A percentile compares a stretch with the other conserved stretches of the same genome.
These are phyloP conservation scores for Allobates femoralis DNA, from an alignment of 2,797 vertebrate genomes.

Conservation along the genomic window DNA sequence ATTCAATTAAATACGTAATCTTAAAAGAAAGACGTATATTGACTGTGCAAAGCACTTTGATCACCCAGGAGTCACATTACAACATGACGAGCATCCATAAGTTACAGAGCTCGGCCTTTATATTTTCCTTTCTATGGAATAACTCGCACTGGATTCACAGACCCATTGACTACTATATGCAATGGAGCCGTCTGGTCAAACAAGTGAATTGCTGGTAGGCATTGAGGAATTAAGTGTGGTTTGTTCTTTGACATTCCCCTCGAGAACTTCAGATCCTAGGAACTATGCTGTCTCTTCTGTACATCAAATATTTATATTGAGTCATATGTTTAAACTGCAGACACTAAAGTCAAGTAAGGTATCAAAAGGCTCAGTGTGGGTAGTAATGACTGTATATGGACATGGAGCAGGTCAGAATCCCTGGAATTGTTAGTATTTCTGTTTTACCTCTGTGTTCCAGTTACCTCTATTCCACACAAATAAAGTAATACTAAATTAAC, in stretches of 20 bases:
- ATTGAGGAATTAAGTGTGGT: conserved; percentile 16
- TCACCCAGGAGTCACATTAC: neutral
- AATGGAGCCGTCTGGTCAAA: conserved; percentile 19
- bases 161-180: conserved; percentile 8
- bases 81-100: neutral
- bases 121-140: neutral
- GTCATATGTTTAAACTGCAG: conserved; percentile 48
- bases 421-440: neutral
- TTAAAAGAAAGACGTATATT: neutral
- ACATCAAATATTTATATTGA: conserved; percentile 55
- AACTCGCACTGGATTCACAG: neutral
- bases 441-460: neutral
- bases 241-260: conserved; percentile 28
- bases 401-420: conserved; percentile 11
- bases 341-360: conserved; percentile 36
- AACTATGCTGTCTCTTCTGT: conserved; percentile 42
- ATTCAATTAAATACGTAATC: neutral
- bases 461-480: neutral
- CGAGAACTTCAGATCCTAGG: conserved; percentile 34
- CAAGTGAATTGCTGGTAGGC: neutral
- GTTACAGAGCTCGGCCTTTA: neutral
- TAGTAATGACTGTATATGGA: conserved; percentile 19
- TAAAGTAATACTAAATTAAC: neutral
- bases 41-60: neutral
- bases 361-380: conserved; percentile 29